phyloP scores from a whole-genome alignment of 2,113 vertebrate species.

The Morone saxatilis region DNA sequence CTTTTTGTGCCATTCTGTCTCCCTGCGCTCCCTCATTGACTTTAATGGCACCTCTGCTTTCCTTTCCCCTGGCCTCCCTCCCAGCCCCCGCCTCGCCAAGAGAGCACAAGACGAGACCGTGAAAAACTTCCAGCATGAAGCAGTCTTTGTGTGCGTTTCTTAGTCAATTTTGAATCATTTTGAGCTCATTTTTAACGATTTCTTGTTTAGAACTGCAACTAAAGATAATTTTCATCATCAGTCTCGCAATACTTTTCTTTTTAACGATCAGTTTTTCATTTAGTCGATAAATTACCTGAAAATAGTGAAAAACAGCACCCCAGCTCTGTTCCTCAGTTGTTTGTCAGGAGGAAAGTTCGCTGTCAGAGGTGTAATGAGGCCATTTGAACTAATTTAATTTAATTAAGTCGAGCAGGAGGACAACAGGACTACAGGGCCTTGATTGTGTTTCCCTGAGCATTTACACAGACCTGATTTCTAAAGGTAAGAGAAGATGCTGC shows the following conservation, averaged over 20 bases:
- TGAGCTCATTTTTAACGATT: not conserved
- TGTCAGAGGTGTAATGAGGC: not conserved
- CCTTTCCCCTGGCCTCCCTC: conserved; percentile 55
- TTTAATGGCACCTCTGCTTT: conserved; percentile 54
- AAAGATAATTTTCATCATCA: not conserved
- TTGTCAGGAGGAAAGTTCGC: not conserved
- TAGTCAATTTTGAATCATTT: not conserved
- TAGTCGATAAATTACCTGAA: too few species aligned
- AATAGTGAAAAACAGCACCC: too few species aligned
- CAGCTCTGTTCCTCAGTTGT: not conserved
- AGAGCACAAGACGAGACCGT: conserved; percentile 16
- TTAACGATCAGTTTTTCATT: not conserved
- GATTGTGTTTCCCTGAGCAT: conserved; percentile 1
- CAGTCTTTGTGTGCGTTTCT: not conserved
- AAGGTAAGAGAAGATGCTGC: not conserved
- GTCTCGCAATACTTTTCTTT: not conserved
- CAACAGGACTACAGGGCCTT: not conserved
- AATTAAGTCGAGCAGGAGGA: conserved; percentile 8
- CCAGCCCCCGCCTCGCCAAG: conserved; percentile 40
- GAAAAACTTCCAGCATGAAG: conserved; percentile 4
- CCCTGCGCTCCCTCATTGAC: not conserved
- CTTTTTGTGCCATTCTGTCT: conserved; percentile 2
- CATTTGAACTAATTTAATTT: conserved; percentile 13
- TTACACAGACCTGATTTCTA: not conserved
- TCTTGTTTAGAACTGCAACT: not conserved